Percentiles rank a stretch among this genome's conserved stretches.
These are phyloP conservation scores for Ctenomys sociabilis DNA, from an alignment of 2,113 vertebrate genomes.

Conservation along the genomic window DNA sequence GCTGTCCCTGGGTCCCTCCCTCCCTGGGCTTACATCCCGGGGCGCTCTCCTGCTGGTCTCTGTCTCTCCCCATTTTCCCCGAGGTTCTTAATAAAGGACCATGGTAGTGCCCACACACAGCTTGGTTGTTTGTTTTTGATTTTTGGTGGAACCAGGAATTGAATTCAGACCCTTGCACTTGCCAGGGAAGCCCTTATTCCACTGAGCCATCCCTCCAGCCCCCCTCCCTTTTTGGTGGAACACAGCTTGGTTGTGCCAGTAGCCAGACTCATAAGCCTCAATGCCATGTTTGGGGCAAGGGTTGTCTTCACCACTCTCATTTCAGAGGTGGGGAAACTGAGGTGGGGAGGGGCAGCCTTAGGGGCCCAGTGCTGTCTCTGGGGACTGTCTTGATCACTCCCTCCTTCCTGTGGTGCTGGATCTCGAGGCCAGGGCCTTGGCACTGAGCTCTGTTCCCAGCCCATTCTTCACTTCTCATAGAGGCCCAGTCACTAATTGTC, in stretches of 20 bases:
- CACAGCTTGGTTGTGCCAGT: neutral
- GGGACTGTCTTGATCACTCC: neutral
- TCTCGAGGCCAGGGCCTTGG: neutral
- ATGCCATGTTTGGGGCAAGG: accelerated
- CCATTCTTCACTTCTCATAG: neutral
- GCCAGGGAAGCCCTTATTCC: too few relatives aligned
- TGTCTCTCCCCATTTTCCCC: neutral
- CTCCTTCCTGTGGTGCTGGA: neutral
- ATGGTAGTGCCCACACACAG: accelerated
- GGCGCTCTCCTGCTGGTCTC: neutral
- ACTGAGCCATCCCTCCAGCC: too few relatives aligned
- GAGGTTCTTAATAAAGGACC: neutral
- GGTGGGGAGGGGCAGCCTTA: neutral
- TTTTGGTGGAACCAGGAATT: too few relatives aligned
- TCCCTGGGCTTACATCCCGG: neutral
- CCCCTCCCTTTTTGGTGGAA: too few relatives aligned
- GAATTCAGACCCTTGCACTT: too few relatives aligned
- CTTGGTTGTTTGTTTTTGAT: too few relatives aligned
- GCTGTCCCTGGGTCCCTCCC: neutral
- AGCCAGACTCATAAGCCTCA: neutral
- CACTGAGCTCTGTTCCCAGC: neutral
- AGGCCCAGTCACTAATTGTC: neutral
- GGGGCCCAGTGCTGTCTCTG: accelerated
- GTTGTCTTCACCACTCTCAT: neutral
- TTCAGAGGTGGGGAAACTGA: neutral